These are phyloP conservation scores for Hafferia zeledoni DNA, from an alignment of 2,797 vertebrate genomes.

Conservation along the genomic window DNA sequence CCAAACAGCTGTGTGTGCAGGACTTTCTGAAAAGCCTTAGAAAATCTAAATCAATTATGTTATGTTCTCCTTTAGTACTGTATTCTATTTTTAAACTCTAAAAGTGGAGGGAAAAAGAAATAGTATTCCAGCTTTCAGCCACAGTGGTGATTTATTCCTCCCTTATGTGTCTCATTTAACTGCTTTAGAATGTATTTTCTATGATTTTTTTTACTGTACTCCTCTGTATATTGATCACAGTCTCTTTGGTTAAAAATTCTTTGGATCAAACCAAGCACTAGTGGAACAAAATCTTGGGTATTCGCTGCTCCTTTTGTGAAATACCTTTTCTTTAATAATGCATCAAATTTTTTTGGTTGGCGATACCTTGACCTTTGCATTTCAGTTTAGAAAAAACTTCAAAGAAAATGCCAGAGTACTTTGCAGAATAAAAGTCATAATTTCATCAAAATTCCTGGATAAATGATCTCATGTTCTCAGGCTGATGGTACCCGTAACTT, in stretches of 20 bases:
- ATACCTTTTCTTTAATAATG: neutral
- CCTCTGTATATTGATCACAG: neutral
- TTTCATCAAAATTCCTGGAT: neutral
- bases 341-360: neutral
- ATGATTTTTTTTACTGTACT: neutral
- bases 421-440: slow-evolving; percentile 7
- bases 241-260: neutral
- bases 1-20: neutral
- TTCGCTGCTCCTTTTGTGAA: neutral
- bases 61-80: neutral
- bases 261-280: neutral
- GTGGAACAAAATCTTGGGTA: neutral
- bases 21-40: neutral
- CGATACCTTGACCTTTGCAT: neutral
- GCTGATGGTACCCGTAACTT: neutral
- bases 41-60: neutral
- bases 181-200: neutral
- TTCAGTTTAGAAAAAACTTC: slow-evolving; percentile 3
- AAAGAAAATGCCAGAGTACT: neutral
- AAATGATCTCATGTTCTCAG: neutral
- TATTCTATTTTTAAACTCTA: neutral
- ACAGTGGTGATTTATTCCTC: neutral
- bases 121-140: neutral
- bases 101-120: neutral
- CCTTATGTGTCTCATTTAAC: neutral